Evolutionary conservation across 35 echinoderm and acorn worm species (phyloP).

Genomic region (Patiria miniata): DNA sequence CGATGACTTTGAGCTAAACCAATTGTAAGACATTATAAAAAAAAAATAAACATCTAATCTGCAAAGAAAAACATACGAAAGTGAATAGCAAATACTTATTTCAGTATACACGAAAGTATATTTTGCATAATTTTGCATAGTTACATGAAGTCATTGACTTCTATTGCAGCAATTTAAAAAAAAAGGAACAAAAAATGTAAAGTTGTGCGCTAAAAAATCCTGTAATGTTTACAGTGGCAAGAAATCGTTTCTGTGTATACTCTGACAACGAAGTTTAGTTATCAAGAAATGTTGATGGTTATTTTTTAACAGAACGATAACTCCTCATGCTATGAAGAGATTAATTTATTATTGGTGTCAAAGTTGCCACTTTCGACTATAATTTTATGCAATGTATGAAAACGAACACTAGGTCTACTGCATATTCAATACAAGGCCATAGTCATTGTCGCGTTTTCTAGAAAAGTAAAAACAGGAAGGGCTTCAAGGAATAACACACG

Average conservation of each 20-base stretch:
- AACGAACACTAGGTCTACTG: no score
- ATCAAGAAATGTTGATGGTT: no score
- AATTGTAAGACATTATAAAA: background rate
- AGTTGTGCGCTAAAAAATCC: background rate
- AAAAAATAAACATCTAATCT: background rate
- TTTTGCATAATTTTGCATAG: conserved; percentile 25
- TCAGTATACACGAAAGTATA: background rate
- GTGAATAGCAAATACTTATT: background rate
- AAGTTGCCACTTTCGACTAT: no score
- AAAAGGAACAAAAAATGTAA: background rate
- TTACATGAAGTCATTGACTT: background rate
- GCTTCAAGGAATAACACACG: no score
- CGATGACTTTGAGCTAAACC: background rate
- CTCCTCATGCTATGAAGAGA: no score
- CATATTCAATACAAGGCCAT: no score
- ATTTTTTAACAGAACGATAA: no score
- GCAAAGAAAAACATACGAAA: background rate
- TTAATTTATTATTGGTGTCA: no score
- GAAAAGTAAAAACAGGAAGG: no score
- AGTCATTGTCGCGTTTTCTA: no score
- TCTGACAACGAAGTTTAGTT: background rate
- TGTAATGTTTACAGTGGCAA: background rate
- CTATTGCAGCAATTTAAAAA: conserved; percentile 8
- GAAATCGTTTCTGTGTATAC: background rate
- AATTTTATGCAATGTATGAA: no score